These are phyloP conservation scores for Sabatieria punctata DNA, from an alignment of 2,888 invertebrate species.

Conservation along the genomic window DNA sequence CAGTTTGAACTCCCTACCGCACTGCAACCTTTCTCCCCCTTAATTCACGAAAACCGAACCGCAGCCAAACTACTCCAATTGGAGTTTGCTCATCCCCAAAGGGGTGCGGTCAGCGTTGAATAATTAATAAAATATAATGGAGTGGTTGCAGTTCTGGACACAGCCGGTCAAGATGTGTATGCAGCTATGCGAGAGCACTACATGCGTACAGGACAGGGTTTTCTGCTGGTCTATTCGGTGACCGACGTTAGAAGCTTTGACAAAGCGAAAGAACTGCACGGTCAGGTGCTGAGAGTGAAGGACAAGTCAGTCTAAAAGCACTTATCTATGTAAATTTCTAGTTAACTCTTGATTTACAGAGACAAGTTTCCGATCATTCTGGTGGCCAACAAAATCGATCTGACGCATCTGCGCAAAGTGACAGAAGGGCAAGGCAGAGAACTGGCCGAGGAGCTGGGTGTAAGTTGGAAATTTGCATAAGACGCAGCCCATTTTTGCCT, in stretches of 20 bases:
- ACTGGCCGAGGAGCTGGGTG: constrained; percentile 43
- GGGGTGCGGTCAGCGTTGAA: too few relatives aligned
- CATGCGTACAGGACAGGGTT: constrained; percentile 82
- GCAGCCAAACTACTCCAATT: too few relatives aligned
- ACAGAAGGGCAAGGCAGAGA: constrained; percentile 62
- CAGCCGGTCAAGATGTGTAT: constrained; percentile 87
- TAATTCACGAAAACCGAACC: too few relatives aligned
- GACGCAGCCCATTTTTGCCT: too few relatives aligned
- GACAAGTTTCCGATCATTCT: constrained; percentile 73
- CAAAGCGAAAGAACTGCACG: constrained; percentile 68
- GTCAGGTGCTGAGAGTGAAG: constrained; percentile 70
- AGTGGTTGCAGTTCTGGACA: constrained; percentile 58
- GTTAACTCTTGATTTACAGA: too few relatives aligned
- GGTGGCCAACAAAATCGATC: constrained; percentile 79
- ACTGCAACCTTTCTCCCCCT: too few relatives aligned
- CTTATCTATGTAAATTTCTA: too few relatives aligned
- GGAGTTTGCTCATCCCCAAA: too few relatives aligned
- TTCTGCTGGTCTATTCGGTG: constrained; percentile 76
- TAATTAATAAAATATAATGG: not conserved
- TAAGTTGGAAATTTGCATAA: constrained; percentile 12
- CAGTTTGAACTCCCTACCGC: too few relatives aligned
- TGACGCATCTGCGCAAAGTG: constrained; percentile 60
- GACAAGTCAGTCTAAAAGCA: too few relatives aligned
- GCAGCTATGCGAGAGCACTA: constrained; percentile 80
- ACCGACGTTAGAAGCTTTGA: constrained; percentile 77